A percentile compares a stretch with the other conserved stretches of the same genome.
These are phyloP conservation scores for Meandrina meandrites DNA, from an alignment of 92 coral and sea anemone genomes.

Conservation along the genomic window DNA sequence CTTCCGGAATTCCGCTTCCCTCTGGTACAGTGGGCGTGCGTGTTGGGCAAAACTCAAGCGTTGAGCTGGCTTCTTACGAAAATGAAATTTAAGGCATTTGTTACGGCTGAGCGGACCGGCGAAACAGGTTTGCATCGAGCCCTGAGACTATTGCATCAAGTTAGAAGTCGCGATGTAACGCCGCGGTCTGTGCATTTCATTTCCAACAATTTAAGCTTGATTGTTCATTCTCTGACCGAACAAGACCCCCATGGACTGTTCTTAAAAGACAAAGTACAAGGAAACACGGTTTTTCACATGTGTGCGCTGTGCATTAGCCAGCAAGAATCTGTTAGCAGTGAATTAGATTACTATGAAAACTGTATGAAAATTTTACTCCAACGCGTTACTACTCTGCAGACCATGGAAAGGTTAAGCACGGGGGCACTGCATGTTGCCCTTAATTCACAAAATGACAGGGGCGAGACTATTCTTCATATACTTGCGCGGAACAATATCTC, in stretches of 20 bases:
- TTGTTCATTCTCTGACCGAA: constrained; percentile 43
- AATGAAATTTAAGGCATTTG: constrained; percentile 59
- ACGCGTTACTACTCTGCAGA: constrained; percentile 27
- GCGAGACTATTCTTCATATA: constrained; percentile 57
- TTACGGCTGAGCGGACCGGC: constrained; percentile 59
- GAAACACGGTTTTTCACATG: constrained; percentile 55
- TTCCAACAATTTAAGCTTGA: constrained; percentile 35
- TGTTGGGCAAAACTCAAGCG: constrained; percentile 70
- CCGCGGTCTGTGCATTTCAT: constrained; percentile 38
- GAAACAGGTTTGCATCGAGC: constrained; percentile 65
- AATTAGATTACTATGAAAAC: constrained; percentile 58
- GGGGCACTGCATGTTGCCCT: constrained; percentile 26
- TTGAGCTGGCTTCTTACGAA: constrained; percentile 74
- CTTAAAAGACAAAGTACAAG: constrained; percentile 44
- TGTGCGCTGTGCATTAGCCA: constrained; percentile 52
- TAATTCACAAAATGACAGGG: constrained; percentile 40
- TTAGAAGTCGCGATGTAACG: constrained; percentile 47
- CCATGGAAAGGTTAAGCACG: constrained; percentile 23
- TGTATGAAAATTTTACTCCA: constrained; percentile 55
- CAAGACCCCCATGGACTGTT: constrained; percentile 50
- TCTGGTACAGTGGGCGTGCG: constrained; percentile 83
- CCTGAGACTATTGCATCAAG: constrained; percentile 40
- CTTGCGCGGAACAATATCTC: constrained; percentile 59
- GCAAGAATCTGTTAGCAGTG: constrained; percentile 45
- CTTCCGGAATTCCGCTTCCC: constrained; percentile 76